These are phyloP conservation scores for Anagrus nilaparvatae DNA, from an alignment of 1,140 invertebrate genomes.

Conservation along the genomic window DNA sequence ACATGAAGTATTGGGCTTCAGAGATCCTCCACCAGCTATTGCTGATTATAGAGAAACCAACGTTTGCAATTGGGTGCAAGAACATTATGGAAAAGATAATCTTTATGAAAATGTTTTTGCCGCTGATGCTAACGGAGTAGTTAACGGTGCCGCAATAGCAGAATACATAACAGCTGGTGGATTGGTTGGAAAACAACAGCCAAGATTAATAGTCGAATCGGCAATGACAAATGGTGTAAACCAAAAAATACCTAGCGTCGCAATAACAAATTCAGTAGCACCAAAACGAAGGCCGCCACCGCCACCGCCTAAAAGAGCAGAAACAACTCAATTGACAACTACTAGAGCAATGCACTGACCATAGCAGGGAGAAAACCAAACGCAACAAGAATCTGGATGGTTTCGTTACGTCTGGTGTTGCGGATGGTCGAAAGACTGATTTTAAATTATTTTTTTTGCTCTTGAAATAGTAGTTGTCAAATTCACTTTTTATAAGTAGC, in stretches of 20 bases:
- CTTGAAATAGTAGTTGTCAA: neutral
- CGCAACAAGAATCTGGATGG: slow-evolving; percentile 29
- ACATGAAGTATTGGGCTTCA: slow-evolving; percentile 81
- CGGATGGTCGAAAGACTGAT: slow-evolving; percentile 35
- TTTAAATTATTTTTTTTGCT: slow-evolving; percentile 12
- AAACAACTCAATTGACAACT: slow-evolving; percentile 60
- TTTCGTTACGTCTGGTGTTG: slow-evolving; percentile 36
- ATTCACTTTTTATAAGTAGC: too few relatives aligned
- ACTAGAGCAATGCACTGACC: slow-evolving; percentile 42
- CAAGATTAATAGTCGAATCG: slow-evolving; percentile 28
- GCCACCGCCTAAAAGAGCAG: slow-evolving; percentile 66
- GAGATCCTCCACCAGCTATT: slow-evolving; percentile 57
- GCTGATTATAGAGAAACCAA: slow-evolving; percentile 70
- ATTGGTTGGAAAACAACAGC: slow-evolving; percentile 33
- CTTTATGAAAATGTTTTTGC: slow-evolving; percentile 51
- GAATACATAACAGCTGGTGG: slow-evolving; percentile 29
- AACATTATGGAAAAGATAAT: slow-evolving; percentile 66
- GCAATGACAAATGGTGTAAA: slow-evolving; percentile 26
- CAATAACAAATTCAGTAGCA: slow-evolving; percentile 32
- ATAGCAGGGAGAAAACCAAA: slow-evolving; percentile 37
- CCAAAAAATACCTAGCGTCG: too few relatives aligned
- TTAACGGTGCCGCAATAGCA: too few relatives aligned
- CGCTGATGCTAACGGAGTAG: slow-evolving; percentile 34
- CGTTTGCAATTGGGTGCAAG: slow-evolving; percentile 82
- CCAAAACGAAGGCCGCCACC: slow-evolving; percentile 58